A percentile compares a stretch with the other conserved stretches of the same genome.
Evolutionary conservation across 2,113 vertebrate genomes (phyloP).

Genomic region (Macroglossus sobrinus): DNA sequence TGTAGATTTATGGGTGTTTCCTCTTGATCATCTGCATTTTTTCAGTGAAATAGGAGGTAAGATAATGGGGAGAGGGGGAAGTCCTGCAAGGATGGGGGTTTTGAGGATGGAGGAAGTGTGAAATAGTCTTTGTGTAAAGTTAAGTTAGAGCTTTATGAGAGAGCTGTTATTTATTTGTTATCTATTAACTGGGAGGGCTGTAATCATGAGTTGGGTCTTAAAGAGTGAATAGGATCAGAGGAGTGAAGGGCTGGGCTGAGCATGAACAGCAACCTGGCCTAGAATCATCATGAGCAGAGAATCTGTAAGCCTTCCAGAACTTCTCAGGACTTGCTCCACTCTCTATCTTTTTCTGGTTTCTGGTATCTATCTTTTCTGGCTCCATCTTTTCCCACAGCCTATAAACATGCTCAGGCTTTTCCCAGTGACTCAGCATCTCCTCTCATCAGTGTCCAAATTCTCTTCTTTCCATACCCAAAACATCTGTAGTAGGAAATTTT

Average conservation of each 20-base stretch:
- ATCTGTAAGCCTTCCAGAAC: neutral
- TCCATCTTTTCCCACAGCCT: neutral
- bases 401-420: slow-evolving; percentile 8
- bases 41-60: neutral
- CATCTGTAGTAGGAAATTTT: neutral
- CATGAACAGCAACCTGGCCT: neutral
- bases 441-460: neutral
- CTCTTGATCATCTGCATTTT: neutral
- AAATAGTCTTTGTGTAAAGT: neutral
- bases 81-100: neutral
- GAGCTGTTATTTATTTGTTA: neutral
- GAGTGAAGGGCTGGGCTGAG: neutral
- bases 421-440: slow-evolving; percentile 8
- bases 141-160: neutral
- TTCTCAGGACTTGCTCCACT: neutral
- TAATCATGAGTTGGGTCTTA: neutral
- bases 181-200: neutral
- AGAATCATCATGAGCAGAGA: neutral
- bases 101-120: neutral
- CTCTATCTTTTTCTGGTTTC: neutral
- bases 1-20: neutral
- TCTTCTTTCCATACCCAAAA: neutral
- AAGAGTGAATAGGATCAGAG: neutral
- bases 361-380: neutral
- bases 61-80: neutral